phyloP scores from a whole-genome alignment of 2,797 vertebrate species.

The Pagetopsis macropterus region DNA sequence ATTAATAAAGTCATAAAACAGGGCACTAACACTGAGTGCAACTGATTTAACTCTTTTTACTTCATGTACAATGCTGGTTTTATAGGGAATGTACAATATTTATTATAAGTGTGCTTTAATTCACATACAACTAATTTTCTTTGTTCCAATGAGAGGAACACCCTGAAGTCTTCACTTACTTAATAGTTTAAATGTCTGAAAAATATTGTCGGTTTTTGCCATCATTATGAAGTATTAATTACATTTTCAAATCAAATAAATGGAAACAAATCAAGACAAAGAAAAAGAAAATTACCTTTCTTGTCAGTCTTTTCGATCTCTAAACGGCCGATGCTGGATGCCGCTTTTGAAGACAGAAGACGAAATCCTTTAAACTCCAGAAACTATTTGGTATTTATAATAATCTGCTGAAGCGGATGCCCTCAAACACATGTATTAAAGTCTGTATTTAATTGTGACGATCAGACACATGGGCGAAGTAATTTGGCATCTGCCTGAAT shows the following conservation, averaged over 20 bases:
- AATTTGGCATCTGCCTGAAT: background rate
- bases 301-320: conserved; percentile 41
- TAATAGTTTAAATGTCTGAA: background rate
- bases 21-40: background rate
- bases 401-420: background rate
- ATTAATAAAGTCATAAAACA: background rate
- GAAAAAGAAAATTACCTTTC: conserved; percentile 51
- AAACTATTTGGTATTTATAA: background rate
- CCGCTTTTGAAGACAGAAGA: conserved; percentile 20
- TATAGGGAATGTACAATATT: conserved; percentile 4
- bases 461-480: background rate
- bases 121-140: background rate
- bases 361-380: conserved; percentile 9
- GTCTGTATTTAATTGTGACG: background rate
- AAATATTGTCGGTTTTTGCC: background rate
- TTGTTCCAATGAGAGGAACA: background rate
- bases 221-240: background rate
- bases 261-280: conserved; percentile 19
- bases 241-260: background rate
- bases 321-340: conserved; percentile 53
- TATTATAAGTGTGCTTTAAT: background rate
- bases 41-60: background rate
- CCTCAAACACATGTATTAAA: accelerated
- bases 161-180: background rate
- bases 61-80: background rate